Percentiles rank a stretch among this genome's conserved stretches.
Conservation (phyloP, 2,113 vertebrate species). For the Lasiurus borealis region DNA sequence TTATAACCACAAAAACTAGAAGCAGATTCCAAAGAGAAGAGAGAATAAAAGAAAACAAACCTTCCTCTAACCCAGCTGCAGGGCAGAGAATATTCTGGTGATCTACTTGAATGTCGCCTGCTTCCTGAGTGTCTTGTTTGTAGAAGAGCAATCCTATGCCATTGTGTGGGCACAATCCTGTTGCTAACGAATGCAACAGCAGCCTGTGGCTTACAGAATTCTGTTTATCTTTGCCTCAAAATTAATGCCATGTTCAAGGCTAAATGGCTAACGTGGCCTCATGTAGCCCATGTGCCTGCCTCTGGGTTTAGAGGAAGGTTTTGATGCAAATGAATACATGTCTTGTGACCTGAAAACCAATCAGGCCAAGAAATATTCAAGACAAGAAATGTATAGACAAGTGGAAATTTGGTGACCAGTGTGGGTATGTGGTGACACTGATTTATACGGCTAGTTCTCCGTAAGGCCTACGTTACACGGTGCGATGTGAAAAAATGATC, state of each 20-base stretch:
- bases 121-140: background rate
- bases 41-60: background rate
- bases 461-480: background rate
- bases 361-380: conserved; percentile 35
- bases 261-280: conserved; percentile 7
- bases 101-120: background rate
- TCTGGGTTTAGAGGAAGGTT: too few relatives aligned
- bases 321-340: background rate
- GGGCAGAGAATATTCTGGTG: background rate
- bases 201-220: conserved; percentile 58
- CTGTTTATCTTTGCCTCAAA: conserved; percentile 49
- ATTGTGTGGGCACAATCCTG: conserved; percentile 5
- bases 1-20: conserved; percentile 54
- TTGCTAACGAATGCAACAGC: background rate
- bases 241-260: conserved; percentile 39
- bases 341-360: conserved; percentile 16
- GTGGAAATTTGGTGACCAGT: background rate
- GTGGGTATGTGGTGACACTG: too few relatives aligned
- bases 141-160: background rate
- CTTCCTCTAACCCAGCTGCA: conserved; percentile 56
- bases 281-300: background rate
- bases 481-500: background rate
- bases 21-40: conserved; percentile 43
- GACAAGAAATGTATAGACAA: background rate
- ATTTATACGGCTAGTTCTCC: background rate